These are phyloP conservation scores for Proterorhinus semilunaris DNA, from an alignment of 2,113 vertebrate species.

Conservation along the genomic window DNA sequence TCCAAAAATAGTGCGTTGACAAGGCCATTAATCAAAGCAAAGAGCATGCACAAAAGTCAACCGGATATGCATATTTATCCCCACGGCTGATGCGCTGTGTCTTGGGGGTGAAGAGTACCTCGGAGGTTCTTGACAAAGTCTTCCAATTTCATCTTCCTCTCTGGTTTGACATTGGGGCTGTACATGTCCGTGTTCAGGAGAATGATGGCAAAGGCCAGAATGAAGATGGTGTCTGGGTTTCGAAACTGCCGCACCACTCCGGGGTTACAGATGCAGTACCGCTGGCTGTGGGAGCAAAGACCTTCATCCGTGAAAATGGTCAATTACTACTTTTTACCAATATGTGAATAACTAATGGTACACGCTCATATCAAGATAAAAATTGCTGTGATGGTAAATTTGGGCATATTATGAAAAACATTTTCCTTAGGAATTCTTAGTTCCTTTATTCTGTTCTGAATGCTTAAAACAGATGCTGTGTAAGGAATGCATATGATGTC, in stretches of 20 bases:
- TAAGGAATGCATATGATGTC: too few species aligned
- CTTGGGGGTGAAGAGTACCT: slow-evolving; percentile 70
- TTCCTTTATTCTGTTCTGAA: too few species aligned
- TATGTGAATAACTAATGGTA: too few species aligned
- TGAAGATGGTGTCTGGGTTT: slow-evolving; percentile 93
- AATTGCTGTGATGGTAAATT: too few species aligned
- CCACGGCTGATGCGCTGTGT: background rate
- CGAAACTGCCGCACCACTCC: slow-evolving; percentile 89
- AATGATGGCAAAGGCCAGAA: slow-evolving; percentile 90
- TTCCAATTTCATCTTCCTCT: slow-evolving; percentile 92
- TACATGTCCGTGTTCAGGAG: slow-evolving; percentile 93
- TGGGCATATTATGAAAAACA: too few species aligned
- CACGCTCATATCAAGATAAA: too few species aligned
- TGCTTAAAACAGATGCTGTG: too few species aligned
- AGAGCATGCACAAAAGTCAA: slow-evolving; percentile 36
- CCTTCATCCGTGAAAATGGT: background rate
- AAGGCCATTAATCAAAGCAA: slow-evolving; percentile 40
- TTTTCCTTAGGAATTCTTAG: too few species aligned
- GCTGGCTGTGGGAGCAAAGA: slow-evolving; percentile 73
- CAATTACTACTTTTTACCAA: too few species aligned
- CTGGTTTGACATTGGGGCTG: slow-evolving; percentile 89
- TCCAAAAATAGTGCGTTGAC: slow-evolving; percentile 22
- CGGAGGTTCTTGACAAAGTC: slow-evolving; percentile 92
- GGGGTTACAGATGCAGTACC: slow-evolving; percentile 92
- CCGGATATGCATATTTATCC: slow-evolving; percentile 31